Conservation (phyloP, 2,888 invertebrate genomes). For the Timandra comae region DNA sequence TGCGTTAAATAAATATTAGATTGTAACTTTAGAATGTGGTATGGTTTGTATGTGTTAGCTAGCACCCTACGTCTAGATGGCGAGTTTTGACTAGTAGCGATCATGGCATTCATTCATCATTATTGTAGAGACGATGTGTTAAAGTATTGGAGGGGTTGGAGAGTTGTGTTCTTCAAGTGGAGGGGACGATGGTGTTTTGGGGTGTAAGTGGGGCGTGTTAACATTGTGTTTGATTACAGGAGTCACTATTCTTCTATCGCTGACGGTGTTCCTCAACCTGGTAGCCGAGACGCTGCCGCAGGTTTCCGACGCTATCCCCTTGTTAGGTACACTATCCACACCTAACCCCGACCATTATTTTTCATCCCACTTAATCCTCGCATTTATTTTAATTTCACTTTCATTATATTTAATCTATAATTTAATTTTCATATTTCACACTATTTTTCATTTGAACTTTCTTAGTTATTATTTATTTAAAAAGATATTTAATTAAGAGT, state of each 20-base stretch:
- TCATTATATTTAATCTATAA: conserved; percentile 32
- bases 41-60: conserved; percentile 39
- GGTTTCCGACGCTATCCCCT: conserved; percentile 99
- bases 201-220: conserved; percentile 57
- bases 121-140: conserved; percentile 5
- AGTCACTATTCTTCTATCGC: conserved; percentile 99
- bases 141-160: conserved; percentile 22
- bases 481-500: conserved; percentile 44
- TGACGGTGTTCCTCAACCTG: conserved; percentile 99
- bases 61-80: conserved; percentile 31
- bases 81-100: conserved; percentile 39
- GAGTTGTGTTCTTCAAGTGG: conserved; percentile 33
- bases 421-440: conserved; percentile 40
- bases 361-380: conserved; percentile 47
- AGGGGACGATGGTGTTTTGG: no score
- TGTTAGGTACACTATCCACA: conserved; percentile 92
- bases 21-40: conserved; percentile 46
- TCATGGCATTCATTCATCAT: conserved; percentile 28
- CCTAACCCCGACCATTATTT: conserved; percentile 49
- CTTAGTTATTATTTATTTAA: conserved; percentile 38
- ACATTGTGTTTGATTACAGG: conserved; percentile 89
- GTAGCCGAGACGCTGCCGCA: conserved; percentile 99
- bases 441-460: conserved; percentile 31
- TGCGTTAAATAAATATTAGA: conserved; percentile 44
- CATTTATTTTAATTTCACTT: conserved; percentile 43